phyloP scores from a whole-genome alignment of 2,888 invertebrate species.

The Seira musarum region DNA sequence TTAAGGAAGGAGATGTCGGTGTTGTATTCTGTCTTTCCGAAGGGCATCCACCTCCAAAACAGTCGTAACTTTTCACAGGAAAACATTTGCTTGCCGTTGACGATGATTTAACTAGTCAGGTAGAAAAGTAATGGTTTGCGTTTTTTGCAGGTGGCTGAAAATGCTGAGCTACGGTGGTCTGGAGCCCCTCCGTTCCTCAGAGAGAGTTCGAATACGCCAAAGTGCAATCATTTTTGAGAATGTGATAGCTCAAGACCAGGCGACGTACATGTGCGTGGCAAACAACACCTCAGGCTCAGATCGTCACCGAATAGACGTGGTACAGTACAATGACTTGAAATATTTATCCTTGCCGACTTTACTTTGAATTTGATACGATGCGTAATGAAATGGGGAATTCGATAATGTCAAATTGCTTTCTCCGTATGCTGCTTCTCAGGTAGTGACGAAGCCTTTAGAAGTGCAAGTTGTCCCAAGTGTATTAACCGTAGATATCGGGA shows the following conservation, averaged over 20 bases:
- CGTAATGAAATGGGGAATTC: background rate
- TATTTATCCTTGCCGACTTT: background rate
- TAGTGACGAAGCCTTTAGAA: constrained; percentile 70
- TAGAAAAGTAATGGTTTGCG: background rate
- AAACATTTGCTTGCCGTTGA: no score
- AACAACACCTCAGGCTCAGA: constrained; percentile 71
- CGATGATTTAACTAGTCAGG: no score
- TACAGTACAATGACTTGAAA: constrained; percentile 24
- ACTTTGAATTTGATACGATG: no score
- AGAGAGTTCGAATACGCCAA: constrained; percentile 70
- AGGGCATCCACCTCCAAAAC: constrained; percentile 73
- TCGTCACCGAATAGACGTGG: constrained; percentile 63
- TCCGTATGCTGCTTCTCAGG: constrained; percentile 60
- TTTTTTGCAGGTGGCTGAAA: constrained; percentile 79
- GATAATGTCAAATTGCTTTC: background rate
- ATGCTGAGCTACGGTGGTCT: constrained; percentile 81
- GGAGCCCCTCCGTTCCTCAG: constrained; percentile 71
- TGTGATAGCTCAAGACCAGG: constrained; percentile 69
- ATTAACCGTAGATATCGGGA: constrained; percentile 69
- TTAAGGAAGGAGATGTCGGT: constrained; percentile 73
- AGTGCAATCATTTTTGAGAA: constrained; percentile 72
- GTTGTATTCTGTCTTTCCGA: constrained; percentile 75
- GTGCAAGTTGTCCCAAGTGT: constrained; percentile 66
- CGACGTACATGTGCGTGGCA: constrained; percentile 71
- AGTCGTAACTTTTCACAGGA: no score